These are phyloP conservation scores for Drosophila seclusa DNA, from an alignment of 2,888 invertebrate species.

Conservation along the genomic window DNA sequence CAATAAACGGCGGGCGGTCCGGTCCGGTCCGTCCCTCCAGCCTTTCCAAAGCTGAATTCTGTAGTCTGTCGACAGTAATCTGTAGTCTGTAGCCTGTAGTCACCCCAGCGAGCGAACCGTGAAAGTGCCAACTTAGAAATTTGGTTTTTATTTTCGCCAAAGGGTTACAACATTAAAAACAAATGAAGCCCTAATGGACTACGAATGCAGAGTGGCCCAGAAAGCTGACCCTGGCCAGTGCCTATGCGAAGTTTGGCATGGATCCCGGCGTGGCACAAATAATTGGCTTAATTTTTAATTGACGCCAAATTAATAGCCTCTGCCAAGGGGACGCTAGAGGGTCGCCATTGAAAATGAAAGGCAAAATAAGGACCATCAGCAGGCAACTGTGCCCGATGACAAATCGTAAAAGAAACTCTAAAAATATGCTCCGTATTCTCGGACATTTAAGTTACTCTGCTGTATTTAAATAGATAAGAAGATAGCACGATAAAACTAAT, in stretches of 20 bases:
- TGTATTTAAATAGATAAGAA: not conserved
- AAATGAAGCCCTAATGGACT: conserved; percentile 80
- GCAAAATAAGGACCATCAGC: conserved; percentile 26
- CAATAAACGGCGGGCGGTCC: conserved; percentile 76
- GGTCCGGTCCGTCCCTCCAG: not conserved
- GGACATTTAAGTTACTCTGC: conserved; percentile 5
- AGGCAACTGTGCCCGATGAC: conserved; percentile 42
- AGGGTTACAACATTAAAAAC: conserved; percentile 80
- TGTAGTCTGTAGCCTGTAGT: conserved; percentile 16
- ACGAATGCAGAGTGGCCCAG: conserved; percentile 48
- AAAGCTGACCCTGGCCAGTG: conserved; percentile 43
- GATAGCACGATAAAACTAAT: not conserved
- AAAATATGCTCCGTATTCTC: conserved; percentile 18
- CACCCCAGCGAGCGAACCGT: conserved; percentile 56
- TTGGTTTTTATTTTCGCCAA: conserved; percentile 67
- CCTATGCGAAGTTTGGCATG: conserved; percentile 37
- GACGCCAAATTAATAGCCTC: conserved; percentile 80
- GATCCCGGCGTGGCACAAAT: conserved; percentile 68
- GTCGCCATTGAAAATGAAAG: conserved; percentile 44
- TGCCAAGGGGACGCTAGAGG: conserved; percentile 35
- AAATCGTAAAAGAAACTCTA: conserved; percentile 52
- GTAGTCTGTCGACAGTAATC: conserved; percentile 6
- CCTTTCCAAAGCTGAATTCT: conserved; percentile 17
- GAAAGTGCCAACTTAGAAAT: conserved; percentile 78
- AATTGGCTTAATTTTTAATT: conserved; percentile 81